Evolutionary conservation across 2,113 vertebrate species (phyloP).

Genomic region (Vidua chalybeata): DNA sequence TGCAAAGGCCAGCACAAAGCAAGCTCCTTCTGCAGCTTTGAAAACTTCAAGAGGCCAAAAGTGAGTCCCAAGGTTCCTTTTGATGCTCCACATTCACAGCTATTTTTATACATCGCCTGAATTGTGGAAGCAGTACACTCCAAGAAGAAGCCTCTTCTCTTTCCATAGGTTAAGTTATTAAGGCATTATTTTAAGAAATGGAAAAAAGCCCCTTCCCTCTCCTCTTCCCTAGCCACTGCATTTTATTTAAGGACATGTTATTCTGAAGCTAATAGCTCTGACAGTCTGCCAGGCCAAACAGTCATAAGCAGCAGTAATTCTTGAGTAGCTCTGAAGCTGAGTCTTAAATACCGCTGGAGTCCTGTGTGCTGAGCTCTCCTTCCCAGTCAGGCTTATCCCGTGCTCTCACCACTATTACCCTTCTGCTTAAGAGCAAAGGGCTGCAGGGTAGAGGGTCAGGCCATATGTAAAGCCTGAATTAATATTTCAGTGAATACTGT

Average conservation of each 20-base stretch:
- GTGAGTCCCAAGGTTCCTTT: not conserved
- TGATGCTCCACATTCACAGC: not conserved
- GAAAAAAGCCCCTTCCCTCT: not conserved
- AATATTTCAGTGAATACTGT: not conserved
- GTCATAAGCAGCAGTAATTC: conserved; percentile 72
- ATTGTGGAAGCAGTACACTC: not conserved
- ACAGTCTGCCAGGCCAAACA: conserved; percentile 73
- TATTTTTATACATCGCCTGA: conserved; percentile 15
- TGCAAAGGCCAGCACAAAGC: not conserved
- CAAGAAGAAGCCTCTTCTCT: not conserved
- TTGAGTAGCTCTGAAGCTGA: conserved; percentile 64
- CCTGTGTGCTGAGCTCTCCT: conserved; percentile 13
- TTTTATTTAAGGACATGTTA: conserved; percentile 59
- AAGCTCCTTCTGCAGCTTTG: not conserved
- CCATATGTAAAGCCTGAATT: conserved; percentile 20
- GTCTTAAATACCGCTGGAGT: conserved; percentile 53
- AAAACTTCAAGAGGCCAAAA: not conserved
- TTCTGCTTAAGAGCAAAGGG: not conserved
- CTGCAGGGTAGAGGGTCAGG: not conserved
- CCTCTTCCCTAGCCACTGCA: not conserved
- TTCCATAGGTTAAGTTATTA: conserved; percentile 69
- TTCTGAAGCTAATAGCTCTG: conserved; percentile 75
- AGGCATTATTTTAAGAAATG: conserved; percentile 9
- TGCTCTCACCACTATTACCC: not conserved
- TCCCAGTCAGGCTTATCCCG: not conserved